Evolutionary conservation across 2,113 vertebrate species (phyloP).

Genomic region (Phrynosoma blainvillii): DNA sequence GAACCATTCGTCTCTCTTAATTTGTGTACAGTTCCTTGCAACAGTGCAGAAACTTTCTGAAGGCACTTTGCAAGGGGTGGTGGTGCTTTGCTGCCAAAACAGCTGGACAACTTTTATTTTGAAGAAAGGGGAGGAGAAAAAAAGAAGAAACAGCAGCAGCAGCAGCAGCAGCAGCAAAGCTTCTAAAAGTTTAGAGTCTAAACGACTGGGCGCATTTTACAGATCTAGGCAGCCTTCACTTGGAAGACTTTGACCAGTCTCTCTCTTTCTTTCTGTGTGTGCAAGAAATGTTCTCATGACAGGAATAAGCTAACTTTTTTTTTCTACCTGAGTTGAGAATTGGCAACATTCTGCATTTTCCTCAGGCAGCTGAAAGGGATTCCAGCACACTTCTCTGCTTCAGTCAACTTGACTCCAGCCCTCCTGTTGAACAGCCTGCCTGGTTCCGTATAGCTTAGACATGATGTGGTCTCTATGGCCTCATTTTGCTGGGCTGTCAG

Average conservation of each 20-base stretch:
- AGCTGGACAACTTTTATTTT: constrained; percentile 86
- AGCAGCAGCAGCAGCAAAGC: constrained; percentile 75
- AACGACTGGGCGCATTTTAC: constrained; percentile 60
- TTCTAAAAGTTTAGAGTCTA: constrained; percentile 54
- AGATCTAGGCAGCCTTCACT: constrained; percentile 72
- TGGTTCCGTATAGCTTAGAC: constrained; percentile 71
- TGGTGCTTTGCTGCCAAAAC: constrained; percentile 68
- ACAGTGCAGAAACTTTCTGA: constrained; percentile 77
- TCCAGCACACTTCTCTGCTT: constrained; percentile 56
- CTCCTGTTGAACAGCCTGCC: constrained; percentile 70
- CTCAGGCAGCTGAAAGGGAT: constrained; percentile 68
- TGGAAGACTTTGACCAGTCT: constrained; percentile 77
- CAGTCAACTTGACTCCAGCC: constrained; percentile 66
- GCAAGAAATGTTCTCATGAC: constrained; percentile 73
- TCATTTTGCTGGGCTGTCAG: constrained; percentile 81
- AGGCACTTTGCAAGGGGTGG: constrained; percentile 71
- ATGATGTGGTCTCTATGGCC: constrained; percentile 86
- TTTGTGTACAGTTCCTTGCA: constrained; percentile 77
- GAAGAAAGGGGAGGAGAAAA: constrained; percentile 73
- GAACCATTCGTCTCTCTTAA: constrained; percentile 77
- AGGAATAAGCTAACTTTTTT: constrained; percentile 68
- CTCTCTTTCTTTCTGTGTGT: constrained; percentile 24
- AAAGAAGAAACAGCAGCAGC: constrained; percentile 60
- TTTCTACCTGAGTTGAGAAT: constrained; percentile 71
- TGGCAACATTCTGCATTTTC: constrained; percentile 70